Evolutionary conservation across 2,888 invertebrate genomes (phyloP).

Genomic region (Magallana nippona): DNA sequence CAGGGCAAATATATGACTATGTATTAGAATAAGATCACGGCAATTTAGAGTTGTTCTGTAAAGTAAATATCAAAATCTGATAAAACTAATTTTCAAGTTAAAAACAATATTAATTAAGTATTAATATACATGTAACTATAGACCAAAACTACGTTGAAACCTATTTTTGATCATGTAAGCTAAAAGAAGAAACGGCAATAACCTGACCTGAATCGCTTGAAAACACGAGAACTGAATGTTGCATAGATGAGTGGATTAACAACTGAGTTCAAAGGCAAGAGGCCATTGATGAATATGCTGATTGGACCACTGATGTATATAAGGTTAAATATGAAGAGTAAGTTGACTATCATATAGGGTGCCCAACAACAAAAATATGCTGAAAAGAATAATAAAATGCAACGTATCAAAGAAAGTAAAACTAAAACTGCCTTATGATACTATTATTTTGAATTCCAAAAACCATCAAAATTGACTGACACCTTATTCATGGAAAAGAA

Average conservation of each 20-base stretch:
- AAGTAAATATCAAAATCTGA: not conserved
- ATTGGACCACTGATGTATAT: no score
- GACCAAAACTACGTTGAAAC: not conserved
- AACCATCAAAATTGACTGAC: not conserved
- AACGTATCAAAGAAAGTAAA: no score
- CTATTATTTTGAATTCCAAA: no score
- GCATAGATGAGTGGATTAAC: constrained; percentile 11
- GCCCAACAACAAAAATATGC: constrained; percentile 2
- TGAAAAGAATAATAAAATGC: not conserved
- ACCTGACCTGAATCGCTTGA: not conserved
- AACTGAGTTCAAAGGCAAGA: constrained; percentile 3
- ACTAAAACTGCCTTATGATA: no score
- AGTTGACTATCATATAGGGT: not conserved
- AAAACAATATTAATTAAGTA: no score
- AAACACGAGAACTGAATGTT: not conserved
- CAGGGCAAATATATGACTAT: no score
- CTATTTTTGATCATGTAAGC: no score
- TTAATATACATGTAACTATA: not conserved
- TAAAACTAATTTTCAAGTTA: not conserved
- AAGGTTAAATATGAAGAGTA: not conserved
- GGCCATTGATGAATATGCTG: not conserved
- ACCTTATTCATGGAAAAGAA: not conserved
- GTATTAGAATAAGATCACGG: no score
- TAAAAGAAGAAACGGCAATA: not conserved
- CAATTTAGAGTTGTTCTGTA: no score